phyloP scores from a whole-genome alignment of 2,797 vertebrate species.

The Ibycter americanus region DNA sequence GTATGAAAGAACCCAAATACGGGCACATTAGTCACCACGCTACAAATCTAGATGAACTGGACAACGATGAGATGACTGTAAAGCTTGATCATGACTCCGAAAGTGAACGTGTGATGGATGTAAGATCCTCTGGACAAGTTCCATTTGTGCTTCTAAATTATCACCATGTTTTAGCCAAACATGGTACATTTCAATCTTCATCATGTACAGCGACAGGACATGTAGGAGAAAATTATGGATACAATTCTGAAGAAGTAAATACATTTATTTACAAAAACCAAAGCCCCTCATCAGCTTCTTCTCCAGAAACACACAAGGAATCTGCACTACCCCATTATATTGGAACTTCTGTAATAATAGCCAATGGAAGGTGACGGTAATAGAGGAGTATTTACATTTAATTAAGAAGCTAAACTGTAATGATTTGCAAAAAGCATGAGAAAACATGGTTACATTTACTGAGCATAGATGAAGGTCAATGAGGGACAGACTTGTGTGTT shows the following conservation, averaged over 20 bases:
- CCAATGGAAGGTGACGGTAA: slow-evolving; percentile 87
- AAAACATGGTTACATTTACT: slow-evolving; percentile 31
- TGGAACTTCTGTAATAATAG: slow-evolving; percentile 90
- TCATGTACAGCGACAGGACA: slow-evolving; percentile 75
- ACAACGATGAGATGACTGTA: slow-evolving; percentile 16
- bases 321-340: slow-evolving; percentile 83
- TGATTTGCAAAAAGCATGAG: slow-evolving; percentile 36
- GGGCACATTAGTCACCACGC: slow-evolving; percentile 47
- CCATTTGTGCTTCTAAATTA: slow-evolving; percentile 88
- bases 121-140: slow-evolving; percentile 75
- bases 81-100: slow-evolving; percentile 55
- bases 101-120: slow-evolving; percentile 70
- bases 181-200: slow-evolving; percentile 74
- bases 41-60: slow-evolving; percentile 36
- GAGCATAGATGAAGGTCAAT: slow-evolving; percentile 43
- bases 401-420: slow-evolving; percentile 17
- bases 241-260: slow-evolving; percentile 72
- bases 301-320: slow-evolving; percentile 78
- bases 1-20: slow-evolving; percentile 77
- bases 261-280: slow-evolving; percentile 78
- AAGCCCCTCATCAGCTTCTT: slow-evolving; percentile 78
- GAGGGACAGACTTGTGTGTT: slow-evolving; percentile 12
- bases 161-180: slow-evolving; percentile 86
- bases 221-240: slow-evolving; percentile 68
- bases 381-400: neutral